These are phyloP conservation scores for Neodiprion fabricii DNA, from an alignment of 1,140 invertebrate species.

Conservation along the genomic window DNA sequence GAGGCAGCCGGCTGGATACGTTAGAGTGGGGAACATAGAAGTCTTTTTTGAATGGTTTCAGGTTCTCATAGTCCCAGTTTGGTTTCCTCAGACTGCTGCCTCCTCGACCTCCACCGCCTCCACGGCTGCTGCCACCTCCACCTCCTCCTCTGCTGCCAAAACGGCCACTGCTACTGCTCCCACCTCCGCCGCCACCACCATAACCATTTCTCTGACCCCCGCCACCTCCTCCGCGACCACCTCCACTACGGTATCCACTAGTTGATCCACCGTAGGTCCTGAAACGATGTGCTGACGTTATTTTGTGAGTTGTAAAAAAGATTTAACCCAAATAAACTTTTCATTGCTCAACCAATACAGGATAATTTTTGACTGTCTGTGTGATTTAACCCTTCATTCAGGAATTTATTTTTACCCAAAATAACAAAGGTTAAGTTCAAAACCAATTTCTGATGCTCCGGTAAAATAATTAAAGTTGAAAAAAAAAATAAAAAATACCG, in stretches of 20 bases:
- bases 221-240: slow-evolving; percentile 41
- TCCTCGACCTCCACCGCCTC: slow-evolving; percentile 20
- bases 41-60: slow-evolving; percentile 92
- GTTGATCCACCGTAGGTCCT: slow-evolving; percentile 52
- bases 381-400: too few relatives aligned
- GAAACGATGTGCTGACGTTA: neutral
- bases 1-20: slow-evolving; percentile 72
- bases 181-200: slow-evolving; percentile 45
- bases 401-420: too few relatives aligned
- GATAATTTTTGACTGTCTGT: too few relatives aligned
- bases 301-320: neutral
- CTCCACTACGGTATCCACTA: slow-evolving; percentile 35
- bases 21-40: slow-evolving; percentile 87
- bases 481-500: too few relatives aligned
- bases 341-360: too few relatives aligned
- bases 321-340: neutral
- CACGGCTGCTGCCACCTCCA: slow-evolving; percentile 51
- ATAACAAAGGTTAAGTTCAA: too few relatives aligned
- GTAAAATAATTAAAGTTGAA: too few relatives aligned
- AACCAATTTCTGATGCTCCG: too few relatives aligned
- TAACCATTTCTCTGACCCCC: slow-evolving; percentile 47
- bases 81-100: slow-evolving; percentile 70
- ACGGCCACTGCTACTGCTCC: slow-evolving; percentile 45
- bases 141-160: slow-evolving; percentile 47
- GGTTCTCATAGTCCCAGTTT: slow-evolving; percentile 78